Evolutionary conservation across 2,797 vertebrate genomes (phyloP).

Genomic region (Pteronotus mesoamericanus): DNA sequence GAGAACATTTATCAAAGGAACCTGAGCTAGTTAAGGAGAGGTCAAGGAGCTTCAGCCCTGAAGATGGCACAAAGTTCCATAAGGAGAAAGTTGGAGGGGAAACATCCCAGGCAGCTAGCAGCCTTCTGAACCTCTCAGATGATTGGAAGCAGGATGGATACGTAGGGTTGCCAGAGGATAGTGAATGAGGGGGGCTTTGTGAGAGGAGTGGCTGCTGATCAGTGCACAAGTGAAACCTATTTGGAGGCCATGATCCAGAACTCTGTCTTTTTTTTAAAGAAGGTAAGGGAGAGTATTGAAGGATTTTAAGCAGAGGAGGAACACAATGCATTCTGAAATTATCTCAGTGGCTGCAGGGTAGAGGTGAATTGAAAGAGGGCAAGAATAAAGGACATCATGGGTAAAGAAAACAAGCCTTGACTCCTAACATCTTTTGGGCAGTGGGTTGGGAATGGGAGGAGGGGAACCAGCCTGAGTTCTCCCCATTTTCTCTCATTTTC

Average conservation of each 20-base stretch:
- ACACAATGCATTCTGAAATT: neutral
- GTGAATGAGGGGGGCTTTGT: neutral
- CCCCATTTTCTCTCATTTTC: neutral
- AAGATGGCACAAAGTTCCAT: neutral
- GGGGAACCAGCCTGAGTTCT: neutral
- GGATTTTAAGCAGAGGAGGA: neutral
- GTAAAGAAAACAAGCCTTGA: neutral
- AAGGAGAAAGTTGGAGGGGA: neutral
- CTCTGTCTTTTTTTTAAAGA: neutral
- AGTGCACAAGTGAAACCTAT: accelerated
- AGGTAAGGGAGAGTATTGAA: neutral
- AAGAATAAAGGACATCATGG: neutral
- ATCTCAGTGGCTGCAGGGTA: neutral
- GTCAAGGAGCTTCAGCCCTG: neutral
- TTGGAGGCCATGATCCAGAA: neutral
- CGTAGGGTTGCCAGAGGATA: neutral
- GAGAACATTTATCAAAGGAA: neutral
- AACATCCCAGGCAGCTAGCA: neutral
- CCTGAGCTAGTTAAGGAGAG: neutral
- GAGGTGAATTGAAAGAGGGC: neutral
- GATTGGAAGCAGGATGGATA: neutral
- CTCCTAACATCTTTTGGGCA: neutral
- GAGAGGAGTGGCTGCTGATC: neutral
- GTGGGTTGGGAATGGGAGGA: neutral
- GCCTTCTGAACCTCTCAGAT: neutral